A percentile compares a stretch with the other conserved stretches of the same genome.
phyloP scores from a whole-genome alignment of 2,888 invertebrate genomes.

The Amphiduros pacificus region DNA sequence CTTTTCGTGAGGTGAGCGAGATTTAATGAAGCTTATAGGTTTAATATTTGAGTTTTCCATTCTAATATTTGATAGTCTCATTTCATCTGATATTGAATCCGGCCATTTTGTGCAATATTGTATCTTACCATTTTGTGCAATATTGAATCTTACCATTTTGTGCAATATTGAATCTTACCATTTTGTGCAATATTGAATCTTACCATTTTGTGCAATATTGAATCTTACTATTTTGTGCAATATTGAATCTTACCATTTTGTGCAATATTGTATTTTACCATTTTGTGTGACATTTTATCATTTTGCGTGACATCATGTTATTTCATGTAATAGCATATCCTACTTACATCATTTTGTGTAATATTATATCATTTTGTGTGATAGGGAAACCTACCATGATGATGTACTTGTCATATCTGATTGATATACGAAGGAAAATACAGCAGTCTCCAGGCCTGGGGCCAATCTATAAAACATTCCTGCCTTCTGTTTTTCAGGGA shows the following conservation, averaged over 20 bases:
- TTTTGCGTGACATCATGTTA: background rate
- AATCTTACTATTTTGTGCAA: background rate
- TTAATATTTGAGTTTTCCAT: background rate
- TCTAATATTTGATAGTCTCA: background rate
- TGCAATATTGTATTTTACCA: background rate
- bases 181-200: background rate
- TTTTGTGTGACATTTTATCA: background rate
- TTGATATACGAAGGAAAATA: too few species aligned
- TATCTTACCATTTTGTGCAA: background rate
- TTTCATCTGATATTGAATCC: background rate
- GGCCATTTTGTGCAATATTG: background rate
- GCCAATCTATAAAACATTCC: too few species aligned
- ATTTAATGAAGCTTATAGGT: background rate
- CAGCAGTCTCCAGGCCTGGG: too few species aligned
- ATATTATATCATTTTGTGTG: background rate
- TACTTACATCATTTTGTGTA: background rate
- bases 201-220: background rate
- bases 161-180: background rate
- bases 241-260: background rate
- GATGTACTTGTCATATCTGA: too few species aligned
- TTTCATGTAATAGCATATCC: background rate
- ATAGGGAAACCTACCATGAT: background rate
- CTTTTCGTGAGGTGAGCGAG: background rate
- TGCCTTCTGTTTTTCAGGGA: too few species aligned
- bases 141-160: background rate